Evolutionary conservation across 2,888 invertebrate species (phyloP), one percentile per base, ranked within the genome.

Genomic region (Diachrysia chrysitis): DNA sequence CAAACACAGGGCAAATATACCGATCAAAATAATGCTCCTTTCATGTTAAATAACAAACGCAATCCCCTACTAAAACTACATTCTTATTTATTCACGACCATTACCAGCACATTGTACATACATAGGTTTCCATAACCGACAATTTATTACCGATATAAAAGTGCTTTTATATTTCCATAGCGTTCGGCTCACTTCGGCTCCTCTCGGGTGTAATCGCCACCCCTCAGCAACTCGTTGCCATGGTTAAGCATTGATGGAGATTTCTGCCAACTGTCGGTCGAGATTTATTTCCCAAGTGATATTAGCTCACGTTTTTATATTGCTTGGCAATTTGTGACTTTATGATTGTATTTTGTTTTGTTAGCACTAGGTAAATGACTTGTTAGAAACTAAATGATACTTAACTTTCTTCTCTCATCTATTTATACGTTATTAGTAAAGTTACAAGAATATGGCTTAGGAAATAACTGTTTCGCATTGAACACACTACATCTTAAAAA

Each of bases 231-330:
- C 67, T 60, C 78, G 83, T 82, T 82, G 78, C 80, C 58, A 84
- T 83, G 72, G 78, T 66, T 61, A 55, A 66, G 55, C 73, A 72
- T 72, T 78, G 78, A 78, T 74, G 71, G 70, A 77, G 74, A 69
- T 77, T 74, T 63, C 71, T 48, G 25, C 65, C 67, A 71, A 63
- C 82, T 85, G 85, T 80, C 82, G 79, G 69, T 80, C 69, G 79
- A 82, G 80, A 82, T 83, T 86, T 83, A 85, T 85, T 37, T 83
- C 83, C 74, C 78, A 83, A 78, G 74, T 17, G 58, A 56, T 78
- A 76, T 69, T 67, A 57, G 67, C 64, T 60, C 58, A 55, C 35
- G 37, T 58, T 65, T 66, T 48, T 58, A 64, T 58, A 68, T 63
- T 66, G 58, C 54, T 21, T 42, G 21, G 61, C 29, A 21, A 53